phyloP scores from a whole-genome alignment of 2,888 invertebrate species.

The Cantharis nigra region DNA sequence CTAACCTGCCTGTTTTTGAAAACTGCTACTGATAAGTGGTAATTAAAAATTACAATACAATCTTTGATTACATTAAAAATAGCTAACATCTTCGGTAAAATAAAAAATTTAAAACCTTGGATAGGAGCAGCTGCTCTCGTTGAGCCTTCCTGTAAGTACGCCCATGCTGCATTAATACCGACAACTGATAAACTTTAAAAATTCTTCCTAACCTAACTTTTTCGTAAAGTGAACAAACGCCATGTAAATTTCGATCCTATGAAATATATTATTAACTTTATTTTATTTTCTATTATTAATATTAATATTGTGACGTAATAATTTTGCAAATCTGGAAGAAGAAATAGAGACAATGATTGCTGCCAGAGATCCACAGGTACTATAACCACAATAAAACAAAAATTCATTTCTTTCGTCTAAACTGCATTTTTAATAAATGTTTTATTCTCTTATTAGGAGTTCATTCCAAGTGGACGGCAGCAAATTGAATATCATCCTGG shows the following conservation, averaged over 20 bases:
- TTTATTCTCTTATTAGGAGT: conserved; percentile 66
- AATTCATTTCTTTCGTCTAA: conserved; percentile 29
- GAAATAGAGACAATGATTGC: conserved; percentile 83
- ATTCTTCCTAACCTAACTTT: neutral
- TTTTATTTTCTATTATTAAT: neutral
- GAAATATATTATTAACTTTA: neutral
- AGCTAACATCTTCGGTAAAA: no score
- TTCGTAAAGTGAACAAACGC: neutral
- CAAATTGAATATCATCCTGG: conserved; percentile 78
- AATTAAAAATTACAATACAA: no score
- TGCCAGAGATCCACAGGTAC: conserved; percentile 86
- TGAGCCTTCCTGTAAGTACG: no score
- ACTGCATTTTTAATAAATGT: conserved; percentile 3
- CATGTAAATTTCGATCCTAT: neutral
- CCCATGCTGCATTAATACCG: no score
- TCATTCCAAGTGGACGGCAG: conserved; percentile 85
- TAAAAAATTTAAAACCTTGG: no score
- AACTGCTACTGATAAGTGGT: no score
- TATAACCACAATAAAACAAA: conserved; percentile 31
- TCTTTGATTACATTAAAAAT: no score
- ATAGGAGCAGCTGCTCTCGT: no score
- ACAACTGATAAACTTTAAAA: no score
- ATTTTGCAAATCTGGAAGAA: conserved; percentile 85
- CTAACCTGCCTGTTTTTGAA: no score
- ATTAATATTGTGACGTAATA: conserved; percentile 35